A percentile compares a stretch with the other conserved stretches of the same genome.
These are phyloP conservation scores for Lissonota sp. DNA, from an alignment of 2,888 invertebrate species.

Conservation along the genomic window DNA sequence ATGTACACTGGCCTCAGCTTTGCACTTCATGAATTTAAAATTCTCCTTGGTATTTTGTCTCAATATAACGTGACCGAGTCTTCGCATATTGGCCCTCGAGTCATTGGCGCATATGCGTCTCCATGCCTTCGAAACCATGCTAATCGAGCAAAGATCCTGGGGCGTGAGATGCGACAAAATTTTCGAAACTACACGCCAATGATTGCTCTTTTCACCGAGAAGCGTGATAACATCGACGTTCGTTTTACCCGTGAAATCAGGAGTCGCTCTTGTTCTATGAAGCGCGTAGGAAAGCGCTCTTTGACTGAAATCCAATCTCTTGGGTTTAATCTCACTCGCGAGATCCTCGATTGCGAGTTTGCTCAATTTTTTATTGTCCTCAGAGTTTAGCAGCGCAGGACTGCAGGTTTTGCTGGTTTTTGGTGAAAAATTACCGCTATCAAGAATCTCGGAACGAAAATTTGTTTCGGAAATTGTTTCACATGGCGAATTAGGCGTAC, in stretches of 20 bases:
- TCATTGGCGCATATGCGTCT: slow-evolving; percentile 77
- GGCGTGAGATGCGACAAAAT: slow-evolving; percentile 79
- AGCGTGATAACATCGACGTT: slow-evolving; percentile 78
- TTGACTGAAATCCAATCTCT: slow-evolving; percentile 78
- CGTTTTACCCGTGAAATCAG: slow-evolving; percentile 75
- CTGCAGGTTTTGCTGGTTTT: slow-evolving; percentile 68
- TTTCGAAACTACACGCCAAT: slow-evolving; percentile 78
- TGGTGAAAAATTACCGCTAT: slow-evolving; percentile 67
- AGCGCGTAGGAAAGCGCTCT: slow-evolving; percentile 64
- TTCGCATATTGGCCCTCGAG: slow-evolving; percentile 75
- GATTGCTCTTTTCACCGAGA: slow-evolving; percentile 80
- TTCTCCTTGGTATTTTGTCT: slow-evolving; percentile 81
- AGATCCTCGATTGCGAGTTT: slow-evolving; percentile 72
- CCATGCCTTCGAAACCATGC: slow-evolving; percentile 83
- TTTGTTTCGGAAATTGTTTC: slow-evolving; percentile 34
- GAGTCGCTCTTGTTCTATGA: slow-evolving; percentile 70
- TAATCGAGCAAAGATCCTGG: slow-evolving; percentile 80
- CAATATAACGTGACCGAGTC: slow-evolving; percentile 75
- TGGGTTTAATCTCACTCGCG: slow-evolving; percentile 75
- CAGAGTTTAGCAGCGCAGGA: slow-evolving; percentile 64
- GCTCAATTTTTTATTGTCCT: slow-evolving; percentile 70
- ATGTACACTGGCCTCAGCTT: slow-evolving; percentile 71
- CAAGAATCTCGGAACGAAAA: neutral
- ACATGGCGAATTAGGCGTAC: slow-evolving; percentile 69
- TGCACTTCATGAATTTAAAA: slow-evolving; percentile 74